Base-by-base conservation (phyloP, 2,113 vertebrate species). In the Toxostoma redivivum region DNA sequence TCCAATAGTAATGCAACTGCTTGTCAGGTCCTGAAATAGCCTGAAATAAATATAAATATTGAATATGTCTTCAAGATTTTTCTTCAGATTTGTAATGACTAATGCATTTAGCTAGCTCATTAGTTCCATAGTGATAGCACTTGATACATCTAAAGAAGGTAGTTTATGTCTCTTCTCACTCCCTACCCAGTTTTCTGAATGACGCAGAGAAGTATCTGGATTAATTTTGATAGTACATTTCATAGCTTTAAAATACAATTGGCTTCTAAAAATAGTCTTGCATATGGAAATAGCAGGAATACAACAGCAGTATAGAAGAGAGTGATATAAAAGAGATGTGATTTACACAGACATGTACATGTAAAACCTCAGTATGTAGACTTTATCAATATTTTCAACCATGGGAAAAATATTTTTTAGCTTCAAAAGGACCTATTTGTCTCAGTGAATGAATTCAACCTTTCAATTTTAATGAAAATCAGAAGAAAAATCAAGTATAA, bases 11-110 rank as follows among this genome's bases (percentile, higher is more conserved):
- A 89, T 3, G 10, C 15, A 40, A 48, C 30, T 57, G 20, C 38
- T 92, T 89, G 27, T 69, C 45, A 92, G 65, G 60, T 92, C 73
- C 48, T 60, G 76, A 96, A 94, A 74, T n/a, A 57, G 83, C 47
- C 17, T 73, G 57, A 61, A 15, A 92, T n/a, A 71, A 86, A 90
- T 42, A 38, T 27, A 92, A 94, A 86, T 88, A 54, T 16, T 77
- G 44, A 70, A 22, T 40, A 38, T 6, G 2, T 80, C 45, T 48
- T 31, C 66, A 64, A 72, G 58, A 33, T 40, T 78, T 51, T 62
- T 45, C 14, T 66, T 88, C 45, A 61, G 24, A 40, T 86, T 84
- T 84, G 15, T 73, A 62, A 58, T 66, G 85, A 33, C 15, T 42
- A 70, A 71, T 58, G 48, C 9, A 61, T 89, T 93, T 81, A 56